Evolutionary conservation across 1,140 invertebrate species (phyloP).

Genomic region (Bombus soroeensis): DNA sequence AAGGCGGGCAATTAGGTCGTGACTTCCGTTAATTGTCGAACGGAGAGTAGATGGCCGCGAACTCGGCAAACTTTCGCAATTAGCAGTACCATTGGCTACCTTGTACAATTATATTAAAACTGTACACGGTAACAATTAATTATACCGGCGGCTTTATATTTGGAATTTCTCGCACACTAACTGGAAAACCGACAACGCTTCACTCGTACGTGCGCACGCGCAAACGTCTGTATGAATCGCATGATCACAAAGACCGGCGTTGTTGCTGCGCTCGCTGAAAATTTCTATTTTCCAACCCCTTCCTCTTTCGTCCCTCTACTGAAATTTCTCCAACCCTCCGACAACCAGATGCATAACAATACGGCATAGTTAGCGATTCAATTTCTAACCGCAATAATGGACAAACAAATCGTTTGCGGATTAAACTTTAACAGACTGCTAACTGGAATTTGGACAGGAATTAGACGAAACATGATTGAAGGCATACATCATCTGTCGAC

Average conservation of each 20-base stretch:
- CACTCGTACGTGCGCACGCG: not conserved
- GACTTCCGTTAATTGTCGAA: slow-evolving; percentile 42
- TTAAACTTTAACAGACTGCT: slow-evolving; percentile 37
- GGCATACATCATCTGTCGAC: not conserved
- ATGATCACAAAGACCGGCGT: slow-evolving; percentile 13
- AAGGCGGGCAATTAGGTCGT: slow-evolving; percentile 4
- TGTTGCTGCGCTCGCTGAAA: slow-evolving; percentile 36
- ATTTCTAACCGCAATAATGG: slow-evolving; percentile 50
- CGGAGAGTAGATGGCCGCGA: slow-evolving; percentile 12
- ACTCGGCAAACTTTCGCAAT: slow-evolving; percentile 62
- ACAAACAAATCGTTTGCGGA: slow-evolving; percentile 38
- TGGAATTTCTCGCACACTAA: slow-evolving; percentile 45
- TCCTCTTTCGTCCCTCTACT: not conserved
- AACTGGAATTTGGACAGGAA: not conserved
- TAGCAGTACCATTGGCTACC: slow-evolving; percentile 60
- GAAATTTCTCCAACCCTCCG: not conserved
- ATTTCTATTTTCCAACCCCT: slow-evolving; percentile 40
- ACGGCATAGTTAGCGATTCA: slow-evolving; percentile 40
- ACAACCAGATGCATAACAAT: slow-evolving; percentile 36
- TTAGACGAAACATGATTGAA: slow-evolving; percentile 12
- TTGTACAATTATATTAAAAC: slow-evolving; percentile 67
- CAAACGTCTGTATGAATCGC: not conserved
- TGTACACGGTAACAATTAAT: slow-evolving; percentile 60
- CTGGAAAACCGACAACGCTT: slow-evolving; percentile 39
- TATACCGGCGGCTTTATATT: slow-evolving; percentile 61